Evolutionary conservation across 2,797 vertebrate genomes (phyloP).

Genomic region (Luscinia luscinia): DNA sequence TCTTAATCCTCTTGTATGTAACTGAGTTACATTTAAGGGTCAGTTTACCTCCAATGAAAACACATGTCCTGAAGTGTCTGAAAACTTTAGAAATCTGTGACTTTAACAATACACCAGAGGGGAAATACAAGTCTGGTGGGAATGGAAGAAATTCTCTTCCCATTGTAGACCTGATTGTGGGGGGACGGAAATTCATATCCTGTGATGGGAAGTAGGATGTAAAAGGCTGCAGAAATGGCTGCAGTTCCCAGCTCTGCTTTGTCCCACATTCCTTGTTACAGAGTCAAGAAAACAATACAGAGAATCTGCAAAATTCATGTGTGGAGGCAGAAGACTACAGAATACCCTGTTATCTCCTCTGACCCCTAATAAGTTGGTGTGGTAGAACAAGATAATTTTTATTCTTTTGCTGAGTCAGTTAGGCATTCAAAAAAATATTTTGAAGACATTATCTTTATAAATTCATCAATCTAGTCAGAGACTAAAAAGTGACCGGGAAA

Average conservation of each 20-base stretch:
- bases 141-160: not conserved
- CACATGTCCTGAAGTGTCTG: not conserved
- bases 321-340: too few relatives aligned
- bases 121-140: not conserved
- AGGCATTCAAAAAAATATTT: not conserved
- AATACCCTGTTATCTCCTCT: too few relatives aligned
- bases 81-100: too few relatives aligned
- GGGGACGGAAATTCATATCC: not conserved
- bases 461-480: not conserved
- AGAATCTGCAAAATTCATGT: not conserved
- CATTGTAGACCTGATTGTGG: not conserved
- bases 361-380: not conserved
- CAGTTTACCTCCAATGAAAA: not conserved
- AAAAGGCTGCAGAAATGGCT: not conserved
- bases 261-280: not conserved
- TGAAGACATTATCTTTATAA: not conserved
- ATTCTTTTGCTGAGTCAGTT: not conserved
- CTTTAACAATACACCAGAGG: too few relatives aligned
- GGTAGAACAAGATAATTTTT: not conserved
- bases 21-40: not conserved
- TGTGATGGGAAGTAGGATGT: not conserved
- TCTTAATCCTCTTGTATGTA: not conserved
- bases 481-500: not conserved
- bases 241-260: not conserved
- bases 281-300: not conserved